Evolutionary conservation across 2,888 invertebrate species (phyloP).

Genomic region (Conistra vaccinii): DNA sequence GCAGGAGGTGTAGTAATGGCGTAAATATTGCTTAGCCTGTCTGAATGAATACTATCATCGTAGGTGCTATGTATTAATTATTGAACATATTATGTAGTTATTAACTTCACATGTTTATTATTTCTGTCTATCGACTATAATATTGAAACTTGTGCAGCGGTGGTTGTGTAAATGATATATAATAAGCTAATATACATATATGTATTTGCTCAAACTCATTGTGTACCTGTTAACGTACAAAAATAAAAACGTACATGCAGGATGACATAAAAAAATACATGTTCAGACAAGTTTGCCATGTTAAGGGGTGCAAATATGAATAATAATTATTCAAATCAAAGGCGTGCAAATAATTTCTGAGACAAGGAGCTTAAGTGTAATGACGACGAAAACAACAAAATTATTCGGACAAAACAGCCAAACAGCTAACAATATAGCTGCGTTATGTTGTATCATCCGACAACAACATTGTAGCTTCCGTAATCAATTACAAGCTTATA

Average conservation of each 20-base stretch:
- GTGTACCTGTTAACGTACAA: not conserved
- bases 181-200: not conserved
- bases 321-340: not conserved
- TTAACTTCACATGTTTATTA: not conserved
- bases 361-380: not conserved
- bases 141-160: not conserved
- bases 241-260: not conserved
- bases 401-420: not conserved
- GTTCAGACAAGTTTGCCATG: not conserved
- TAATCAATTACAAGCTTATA: slow-evolving; percentile 65
- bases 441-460: slow-evolving; percentile 44
- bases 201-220: too few species aligned
- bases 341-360: not conserved
- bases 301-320: not conserved
- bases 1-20: too few species aligned
- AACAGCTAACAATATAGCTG: not conserved
- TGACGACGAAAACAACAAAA: not conserved
- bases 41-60: not conserved
- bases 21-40: not conserved
- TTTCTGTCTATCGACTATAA: not conserved
- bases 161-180: not conserved
- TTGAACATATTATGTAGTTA: not conserved
- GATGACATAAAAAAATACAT: not conserved
- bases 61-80: not conserved
- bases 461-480: slow-evolving; percentile 56